phyloP scores from a whole-genome alignment of 1,140 invertebrate species.

The Branchinecta lynchi region DNA sequence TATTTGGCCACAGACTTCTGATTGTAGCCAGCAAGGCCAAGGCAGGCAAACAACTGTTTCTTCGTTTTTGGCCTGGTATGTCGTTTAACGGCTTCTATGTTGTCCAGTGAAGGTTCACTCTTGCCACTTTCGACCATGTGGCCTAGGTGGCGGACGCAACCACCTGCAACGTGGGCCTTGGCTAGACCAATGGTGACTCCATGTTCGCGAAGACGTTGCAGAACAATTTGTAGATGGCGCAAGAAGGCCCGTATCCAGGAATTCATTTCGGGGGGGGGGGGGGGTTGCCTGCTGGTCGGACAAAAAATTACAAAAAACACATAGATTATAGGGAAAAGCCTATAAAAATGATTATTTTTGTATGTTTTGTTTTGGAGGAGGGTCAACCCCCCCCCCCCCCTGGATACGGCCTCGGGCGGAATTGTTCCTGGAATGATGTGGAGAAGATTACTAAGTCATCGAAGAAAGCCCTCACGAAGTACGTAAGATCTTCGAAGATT shows the following conservation, averaged over 20 bases:
- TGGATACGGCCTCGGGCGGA: no score
- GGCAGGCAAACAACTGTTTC: slow-evolving; percentile 15
- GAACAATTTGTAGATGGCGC: neutral
- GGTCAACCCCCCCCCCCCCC: no score
- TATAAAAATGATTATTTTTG: no score
- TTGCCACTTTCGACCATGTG: slow-evolving; percentile 13
- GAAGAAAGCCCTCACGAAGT: neutral
- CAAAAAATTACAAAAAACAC: no score
- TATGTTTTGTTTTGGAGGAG: no score
- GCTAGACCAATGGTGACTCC: neutral
- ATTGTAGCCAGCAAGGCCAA: slow-evolving; percentile 18
- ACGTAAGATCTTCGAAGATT: neutral
- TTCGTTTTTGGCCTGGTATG: neutral
- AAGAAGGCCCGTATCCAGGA: no score
- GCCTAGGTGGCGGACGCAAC: slow-evolving; percentile 15
- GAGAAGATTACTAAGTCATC: slow-evolving; percentile 17
- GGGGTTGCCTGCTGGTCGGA: no score
- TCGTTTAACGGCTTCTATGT: slow-evolving; percentile 13
- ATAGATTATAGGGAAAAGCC: no score
- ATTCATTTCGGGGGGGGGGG: no score
- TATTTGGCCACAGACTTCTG: slow-evolving; percentile 24
- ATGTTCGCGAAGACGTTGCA: neutral
- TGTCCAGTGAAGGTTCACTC: slow-evolving; percentile 15
- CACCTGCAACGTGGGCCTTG: slow-evolving; percentile 14
- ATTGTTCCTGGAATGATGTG: slow-evolving; percentile 14